Percentiles rank a stretch among this genome's conserved stretches.
These are phyloP conservation scores for Cataglyphis livida DNA, from an alignment of 2,888 invertebrate species.

Conservation along the genomic window DNA sequence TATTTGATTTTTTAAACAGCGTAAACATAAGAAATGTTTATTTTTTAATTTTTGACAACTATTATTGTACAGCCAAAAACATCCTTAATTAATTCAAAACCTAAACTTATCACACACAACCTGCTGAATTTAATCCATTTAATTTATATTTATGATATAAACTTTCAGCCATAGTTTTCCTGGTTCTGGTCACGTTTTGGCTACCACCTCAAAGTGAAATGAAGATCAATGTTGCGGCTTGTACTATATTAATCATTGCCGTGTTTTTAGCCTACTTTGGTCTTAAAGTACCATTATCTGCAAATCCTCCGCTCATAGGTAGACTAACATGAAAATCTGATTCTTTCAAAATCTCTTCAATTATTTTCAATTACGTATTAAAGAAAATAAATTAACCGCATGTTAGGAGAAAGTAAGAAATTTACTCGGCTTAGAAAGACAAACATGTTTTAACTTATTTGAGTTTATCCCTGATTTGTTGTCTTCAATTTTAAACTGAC, in stretches of 20 bases:
- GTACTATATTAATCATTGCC: conserved; percentile 88
- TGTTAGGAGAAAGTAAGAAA: background rate
- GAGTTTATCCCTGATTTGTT: background rate
- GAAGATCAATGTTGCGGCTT: conserved; percentile 88
- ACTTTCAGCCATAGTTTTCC: conserved; percentile 87
- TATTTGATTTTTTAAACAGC: too few species aligned
- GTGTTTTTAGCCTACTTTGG: conserved; percentile 89
- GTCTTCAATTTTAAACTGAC: background rate
- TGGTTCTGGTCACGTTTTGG: conserved; percentile 89
- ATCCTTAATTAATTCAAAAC: background rate
- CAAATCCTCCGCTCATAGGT: conserved; percentile 88
- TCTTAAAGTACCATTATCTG: conserved; percentile 87
- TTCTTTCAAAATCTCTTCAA: background rate
- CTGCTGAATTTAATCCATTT: background rate
- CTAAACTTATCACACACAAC: background rate
- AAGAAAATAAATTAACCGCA: conserved; percentile 1
- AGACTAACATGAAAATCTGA: conserved; percentile 58
- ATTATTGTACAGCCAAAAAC: too few species aligned
- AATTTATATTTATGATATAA: background rate
- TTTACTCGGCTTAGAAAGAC: background rate
- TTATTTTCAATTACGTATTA: conserved; percentile 2
- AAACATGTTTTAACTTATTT: background rate
- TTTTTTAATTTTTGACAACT: too few species aligned
- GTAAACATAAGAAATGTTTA: too few species aligned
- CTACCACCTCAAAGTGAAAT: conserved; percentile 89